Base-by-base conservation (phyloP, 1,140 invertebrate species). In the Oryctes rhinoceros region DNA sequence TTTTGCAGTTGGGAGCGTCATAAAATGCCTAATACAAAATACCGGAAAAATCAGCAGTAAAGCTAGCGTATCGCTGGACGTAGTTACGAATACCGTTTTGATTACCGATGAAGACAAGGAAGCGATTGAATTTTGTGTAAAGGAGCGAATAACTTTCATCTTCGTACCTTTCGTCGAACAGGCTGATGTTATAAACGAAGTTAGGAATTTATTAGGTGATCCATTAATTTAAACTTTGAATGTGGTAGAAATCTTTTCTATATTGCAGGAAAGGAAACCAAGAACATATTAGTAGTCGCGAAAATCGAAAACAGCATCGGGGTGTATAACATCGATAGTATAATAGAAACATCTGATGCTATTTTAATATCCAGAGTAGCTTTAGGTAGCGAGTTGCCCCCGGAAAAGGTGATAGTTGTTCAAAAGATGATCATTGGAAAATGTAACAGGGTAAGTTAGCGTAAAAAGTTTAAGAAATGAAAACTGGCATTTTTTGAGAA, bases 381-480 rank as follows among this genome's bases (percentile, higher is more conserved):
- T 87, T 87, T 96, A 49, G 93, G 93, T 48, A 93, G 94, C 80
- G 94, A 95, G 84, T 93, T 95, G 83, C 93, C 94, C 3, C 91
- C 94, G 49, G 94, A 96, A 86, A 96, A 97, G 88, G 92, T 97
- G 11, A 95, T 97, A 83, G 88, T 97, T 62, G 94, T 94, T 9
- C 94, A 96, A 86, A 96, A 96, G 85, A 93, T 94, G 88, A 94
- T 96, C 90, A 93, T 95, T 86, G 92, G 93, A 4, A 90, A 92
- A 85, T 93, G 92, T 78, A 94, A 93, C 84, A 91, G 90, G 85
- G 89, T 91, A 84, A 84, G 11, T 59, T 53, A 13, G 4, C 24
- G 0, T 30, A 30, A 30, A 30, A 30, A 2, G 24, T 30, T 30
- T 30, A 30, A 30, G 24, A 30, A 30, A 30, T 30, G 24, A 2